Evolutionary conservation across 35 echinoderm and acorn worm genomes (phyloP).

Genomic region (Strongylocentrotus purpuratus): DNA sequence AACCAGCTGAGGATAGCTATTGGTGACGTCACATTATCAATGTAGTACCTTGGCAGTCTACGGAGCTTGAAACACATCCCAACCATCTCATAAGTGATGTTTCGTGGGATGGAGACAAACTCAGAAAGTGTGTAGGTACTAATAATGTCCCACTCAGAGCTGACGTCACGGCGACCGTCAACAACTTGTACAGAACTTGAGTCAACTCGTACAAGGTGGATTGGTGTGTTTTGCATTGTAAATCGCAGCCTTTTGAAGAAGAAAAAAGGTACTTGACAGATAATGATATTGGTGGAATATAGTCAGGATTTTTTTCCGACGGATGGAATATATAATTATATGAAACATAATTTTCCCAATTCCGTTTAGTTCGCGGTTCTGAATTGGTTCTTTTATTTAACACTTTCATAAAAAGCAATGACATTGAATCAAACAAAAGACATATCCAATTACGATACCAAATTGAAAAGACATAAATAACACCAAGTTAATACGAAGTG

Average conservation of each 20-base stretch:
- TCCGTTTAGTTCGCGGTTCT: no score
- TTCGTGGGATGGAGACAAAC: no score
- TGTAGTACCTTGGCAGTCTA: constrained; percentile 23
- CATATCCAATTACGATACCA: no score
- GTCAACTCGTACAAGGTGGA: background rate
- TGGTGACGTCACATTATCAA: background rate
- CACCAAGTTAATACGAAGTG: no score
- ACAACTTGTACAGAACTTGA: background rate
- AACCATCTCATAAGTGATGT: background rate
- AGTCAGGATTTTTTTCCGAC: no score
- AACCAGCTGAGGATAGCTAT: background rate
- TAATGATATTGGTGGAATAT: background rate
- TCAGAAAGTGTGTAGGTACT: background rate
- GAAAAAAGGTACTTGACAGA: background rate
- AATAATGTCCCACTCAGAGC: background rate
- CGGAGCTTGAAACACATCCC: background rate
- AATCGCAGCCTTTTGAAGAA: background rate
- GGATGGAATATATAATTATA: no score
- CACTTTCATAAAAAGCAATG: no score
- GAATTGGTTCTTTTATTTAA: no score
- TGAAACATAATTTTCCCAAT: no score
- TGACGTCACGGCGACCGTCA: background rate
- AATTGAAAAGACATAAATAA: no score
- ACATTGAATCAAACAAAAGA: no score
- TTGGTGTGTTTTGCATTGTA: background rate